Base-by-base conservation (phyloP, 2,113 vertebrate species). In the Tenebrosternarchus preto region DNA sequence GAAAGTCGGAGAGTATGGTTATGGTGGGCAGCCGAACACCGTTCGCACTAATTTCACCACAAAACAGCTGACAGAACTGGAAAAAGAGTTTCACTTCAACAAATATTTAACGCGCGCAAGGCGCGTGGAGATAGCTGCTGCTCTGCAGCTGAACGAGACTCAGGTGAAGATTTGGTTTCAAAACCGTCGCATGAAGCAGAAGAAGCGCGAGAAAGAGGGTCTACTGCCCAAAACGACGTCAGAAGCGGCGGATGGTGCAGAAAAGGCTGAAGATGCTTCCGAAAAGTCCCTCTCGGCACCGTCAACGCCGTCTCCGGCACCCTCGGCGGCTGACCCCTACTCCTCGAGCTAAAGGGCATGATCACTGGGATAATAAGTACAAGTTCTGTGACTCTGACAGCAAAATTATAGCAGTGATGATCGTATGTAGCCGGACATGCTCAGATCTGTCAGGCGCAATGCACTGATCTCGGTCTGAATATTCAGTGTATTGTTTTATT, bases 81-180 rank as follows among this genome's bases (percentile, higher is more conserved):
- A 99, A 86, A 99, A 99, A 81, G 98, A 99, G 86, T 98, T 99
- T 77, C 98, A 99, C 89, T 99, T 99, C 92, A 99, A 99, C 92
- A 99, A 98, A 92, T 99, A 99, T 77, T 87, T 99, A 89, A 99
- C 98, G 0, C 90, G 98, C 0, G 98, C 98, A 11, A 93, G 98
- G 76, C 89, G 97, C 20, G 97, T 99, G 31, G 97, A 99, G 87
- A 99, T 99, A 22, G 97, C 98, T 0, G 98, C 97, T 1, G 95
- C 97, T 1, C 91, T 99, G 56, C 97, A 98, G 82, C 93, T 99
- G 72, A 99, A 99, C 74, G 98, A 99, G 92, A 99, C 98, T 85
- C 98, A 99, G 89, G 98, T 99, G 85, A 99, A 99, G 88, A 99
- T 99, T 53, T 99, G 98, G 98, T 99, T 99, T 90, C 98, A 99